Conservation (phyloP, 2,113 vertebrate genomes). For the Leuciscus idus region DNA sequence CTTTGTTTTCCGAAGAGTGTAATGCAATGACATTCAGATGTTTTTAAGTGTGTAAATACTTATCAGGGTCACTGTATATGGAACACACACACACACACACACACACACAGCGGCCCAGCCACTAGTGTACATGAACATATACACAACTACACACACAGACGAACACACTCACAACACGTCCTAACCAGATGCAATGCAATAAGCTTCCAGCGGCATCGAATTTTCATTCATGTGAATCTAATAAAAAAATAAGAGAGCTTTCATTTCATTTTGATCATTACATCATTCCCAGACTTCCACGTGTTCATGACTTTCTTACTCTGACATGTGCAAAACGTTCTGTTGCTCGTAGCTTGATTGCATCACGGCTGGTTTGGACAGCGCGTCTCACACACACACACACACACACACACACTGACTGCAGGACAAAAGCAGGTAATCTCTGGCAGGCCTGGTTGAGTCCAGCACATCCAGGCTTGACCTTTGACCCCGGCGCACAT, state of each 20-base stretch:
- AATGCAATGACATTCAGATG: no score
- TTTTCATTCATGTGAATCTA: neutral
- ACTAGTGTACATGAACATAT: conserved; percentile 23
- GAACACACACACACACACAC: neutral
- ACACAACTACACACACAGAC: neutral
- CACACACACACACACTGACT: neutral
- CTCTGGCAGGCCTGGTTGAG: conserved; percentile 36
- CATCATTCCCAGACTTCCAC: neutral
- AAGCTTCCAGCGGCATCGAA: neutral
- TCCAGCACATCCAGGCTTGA: conserved; percentile 42
- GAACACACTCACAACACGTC: neutral
- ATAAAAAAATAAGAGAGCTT: neutral
- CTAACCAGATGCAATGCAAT: neutral
- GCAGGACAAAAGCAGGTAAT: neutral
- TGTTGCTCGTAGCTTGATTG: neutral
- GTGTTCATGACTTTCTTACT: neutral
- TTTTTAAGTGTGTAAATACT: neutral
- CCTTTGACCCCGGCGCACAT: conserved; percentile 3
- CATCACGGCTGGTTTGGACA: neutral
- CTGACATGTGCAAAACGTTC: conserved; percentile 13
- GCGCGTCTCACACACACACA: neutral
- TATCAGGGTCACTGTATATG: neutral
- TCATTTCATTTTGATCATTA: neutral
- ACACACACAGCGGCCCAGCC: conserved; percentile 34
- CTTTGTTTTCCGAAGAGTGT: no score